Evolutionary conservation across 1,140 invertebrate genomes (phyloP).

Genomic region (Harpegnathos saltator): DNA sequence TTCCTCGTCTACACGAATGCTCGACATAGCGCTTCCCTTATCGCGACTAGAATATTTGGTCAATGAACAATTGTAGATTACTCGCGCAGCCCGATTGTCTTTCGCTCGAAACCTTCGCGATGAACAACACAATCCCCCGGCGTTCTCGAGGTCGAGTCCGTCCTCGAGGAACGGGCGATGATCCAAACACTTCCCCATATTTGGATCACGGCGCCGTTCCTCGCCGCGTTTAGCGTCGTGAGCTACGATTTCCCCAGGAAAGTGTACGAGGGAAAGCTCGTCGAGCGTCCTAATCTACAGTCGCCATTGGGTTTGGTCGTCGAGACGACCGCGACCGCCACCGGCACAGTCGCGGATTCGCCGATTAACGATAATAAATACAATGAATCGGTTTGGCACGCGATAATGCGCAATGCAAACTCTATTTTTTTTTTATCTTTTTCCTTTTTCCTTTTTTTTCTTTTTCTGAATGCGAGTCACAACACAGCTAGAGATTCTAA

Average conservation of each 20-base stretch:
- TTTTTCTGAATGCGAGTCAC: conserved; percentile 2
- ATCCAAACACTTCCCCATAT: conserved; percentile 77
- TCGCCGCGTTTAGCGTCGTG: neutral
- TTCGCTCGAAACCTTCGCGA: neutral
- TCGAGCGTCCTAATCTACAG: conserved; percentile 26
- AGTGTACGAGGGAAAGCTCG: conserved; percentile 25
- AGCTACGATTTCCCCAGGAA: no score
- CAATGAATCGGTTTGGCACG: conserved; percentile 48
- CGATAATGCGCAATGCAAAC: conserved; percentile 44
- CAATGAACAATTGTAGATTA: conserved; percentile 13
- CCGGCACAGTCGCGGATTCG: neutral
- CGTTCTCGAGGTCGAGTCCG: neutral
- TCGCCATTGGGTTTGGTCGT: conserved; percentile 35
- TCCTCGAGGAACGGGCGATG: conserved; percentile 41
- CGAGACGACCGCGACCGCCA: neutral
- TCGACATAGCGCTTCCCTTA: neutral
- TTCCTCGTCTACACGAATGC: neutral
- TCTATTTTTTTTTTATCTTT: no score
- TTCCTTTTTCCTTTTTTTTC: no score
- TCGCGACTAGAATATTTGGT: conserved; percentile 29
- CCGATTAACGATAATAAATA: neutral
- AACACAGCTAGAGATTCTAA: conserved; percentile 1
- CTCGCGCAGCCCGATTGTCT: neutral
- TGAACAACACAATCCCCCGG: neutral
- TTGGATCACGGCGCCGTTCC: conserved; percentile 64